A percentile compares a stretch with the other conserved stretches of the same genome.
Conservation (phyloP, 2,797 vertebrate genomes). For the Sus cebifrons region DNA sequence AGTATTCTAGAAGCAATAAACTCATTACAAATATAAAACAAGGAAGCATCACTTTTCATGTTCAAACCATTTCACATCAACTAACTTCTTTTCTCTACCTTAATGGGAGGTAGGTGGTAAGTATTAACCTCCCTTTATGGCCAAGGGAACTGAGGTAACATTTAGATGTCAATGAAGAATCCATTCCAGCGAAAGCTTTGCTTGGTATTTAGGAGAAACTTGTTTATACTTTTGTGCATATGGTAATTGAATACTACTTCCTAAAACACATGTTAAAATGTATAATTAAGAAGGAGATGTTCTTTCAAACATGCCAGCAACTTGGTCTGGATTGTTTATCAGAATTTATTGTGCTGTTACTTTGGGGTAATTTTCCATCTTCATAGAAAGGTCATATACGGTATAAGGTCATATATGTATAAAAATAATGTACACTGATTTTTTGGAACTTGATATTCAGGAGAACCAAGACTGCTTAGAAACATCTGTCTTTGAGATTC, state of each 20-base stretch:
- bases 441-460: conserved; percentile 62
- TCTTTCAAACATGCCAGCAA: conserved; percentile 78
- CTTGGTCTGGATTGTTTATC: conserved; percentile 64
- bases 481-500: conserved; percentile 42
- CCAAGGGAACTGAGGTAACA: conserved; percentile 83
- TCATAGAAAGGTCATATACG: conserved; percentile 25
- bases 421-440: conserved; percentile 6
- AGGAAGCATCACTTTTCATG: conserved; percentile 83
- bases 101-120: conserved; percentile 87
- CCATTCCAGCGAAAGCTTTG: conserved; percentile 80
- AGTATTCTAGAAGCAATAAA: conserved; percentile 84
- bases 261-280: conserved; percentile 65
- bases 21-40: conserved; percentile 79
- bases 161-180: conserved; percentile 83
- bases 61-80: conserved; percentile 82
- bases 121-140: conserved; percentile 83
- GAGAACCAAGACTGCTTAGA: conserved; percentile 61
- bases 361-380: conserved; percentile 42
- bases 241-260: conserved; percentile 69
- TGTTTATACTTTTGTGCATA: conserved; percentile 70
- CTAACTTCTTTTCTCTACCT: conserved; percentile 84
- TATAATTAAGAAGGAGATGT: conserved; percentile 77
- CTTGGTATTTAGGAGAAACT: conserved; percentile 79
- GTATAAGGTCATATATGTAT: conserved; percentile 34
- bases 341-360: conserved; percentile 52